A percentile compares a stretch with the other conserved stretches of the same genome.
These are phyloP conservation scores for Fukomys damarensis DNA, from an alignment of 2,113 vertebrate species.

Conservation along the genomic window DNA sequence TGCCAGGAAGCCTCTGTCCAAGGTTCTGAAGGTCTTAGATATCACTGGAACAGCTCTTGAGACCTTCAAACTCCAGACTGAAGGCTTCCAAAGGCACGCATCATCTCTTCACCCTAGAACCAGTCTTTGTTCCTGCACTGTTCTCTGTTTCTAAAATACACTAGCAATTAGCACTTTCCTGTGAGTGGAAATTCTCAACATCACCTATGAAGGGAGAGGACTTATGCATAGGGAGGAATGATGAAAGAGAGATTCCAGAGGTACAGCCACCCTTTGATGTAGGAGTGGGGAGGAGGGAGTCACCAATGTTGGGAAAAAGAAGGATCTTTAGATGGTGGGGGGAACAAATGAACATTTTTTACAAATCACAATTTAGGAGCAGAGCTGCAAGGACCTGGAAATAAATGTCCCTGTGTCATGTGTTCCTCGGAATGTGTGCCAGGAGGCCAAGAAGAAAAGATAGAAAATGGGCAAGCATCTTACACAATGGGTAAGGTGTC, in stretches of 20 bases:
- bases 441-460: neutral
- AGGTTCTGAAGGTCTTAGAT: neutral
- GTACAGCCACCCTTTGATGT: neutral
- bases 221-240: neutral
- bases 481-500: neutral
- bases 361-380: slow-evolving; percentile 14
- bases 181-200: neutral
- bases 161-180: neutral
- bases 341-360: neutral
- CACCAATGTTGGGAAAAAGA: neutral
- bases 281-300: neutral
- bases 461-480: neutral
- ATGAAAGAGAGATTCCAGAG: neutral
- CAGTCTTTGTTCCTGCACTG: neutral
- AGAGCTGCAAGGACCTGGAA: neutral
- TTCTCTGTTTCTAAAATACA: neutral
- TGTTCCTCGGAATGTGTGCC: neutral
- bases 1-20: neutral
- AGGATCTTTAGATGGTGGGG: neutral
- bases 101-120: neutral
- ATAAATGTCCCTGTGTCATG: neutral
- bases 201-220: neutral
- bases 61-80: neutral
- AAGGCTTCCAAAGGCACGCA: neutral
- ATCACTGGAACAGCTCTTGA: neutral